phyloP scores from a whole-genome alignment of 2,888 invertebrate genomes.

The Drosophila phalerata region DNA sequence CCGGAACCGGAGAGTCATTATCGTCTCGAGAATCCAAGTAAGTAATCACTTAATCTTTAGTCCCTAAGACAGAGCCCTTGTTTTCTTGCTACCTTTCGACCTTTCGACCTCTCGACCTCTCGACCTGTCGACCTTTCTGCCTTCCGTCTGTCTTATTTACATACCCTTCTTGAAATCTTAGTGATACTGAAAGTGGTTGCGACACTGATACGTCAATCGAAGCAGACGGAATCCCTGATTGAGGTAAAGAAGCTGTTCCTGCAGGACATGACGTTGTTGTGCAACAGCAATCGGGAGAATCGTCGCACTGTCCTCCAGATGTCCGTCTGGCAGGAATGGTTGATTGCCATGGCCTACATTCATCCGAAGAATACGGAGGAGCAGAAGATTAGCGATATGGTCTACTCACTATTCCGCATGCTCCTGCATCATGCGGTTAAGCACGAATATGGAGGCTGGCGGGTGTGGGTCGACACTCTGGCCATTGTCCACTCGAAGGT shows the following conservation, averaged over 20 bases:
- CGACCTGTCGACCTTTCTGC: no score
- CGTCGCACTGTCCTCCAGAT: conserved; percentile 98
- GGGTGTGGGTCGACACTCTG: conserved; percentile 99
- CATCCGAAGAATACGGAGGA: conserved; percentile 98
- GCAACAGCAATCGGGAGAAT: conserved; percentile 99
- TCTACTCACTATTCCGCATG: conserved; percentile 98
- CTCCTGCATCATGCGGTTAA: conserved; percentile 99
- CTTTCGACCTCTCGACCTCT: no score
- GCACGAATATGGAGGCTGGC: conserved; percentile 99
- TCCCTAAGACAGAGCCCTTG: neutral
- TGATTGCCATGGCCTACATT: conserved; percentile 99
- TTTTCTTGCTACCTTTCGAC: no score
- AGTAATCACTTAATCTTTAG: conserved; percentile 83
- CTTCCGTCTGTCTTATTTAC: no score
- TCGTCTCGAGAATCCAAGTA: conserved; percentile 98
- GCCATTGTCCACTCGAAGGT: conserved; percentile 99
- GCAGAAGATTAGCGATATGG: conserved; percentile 98
- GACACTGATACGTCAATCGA: conserved; percentile 97
- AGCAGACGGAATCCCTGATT: conserved; percentile 95
- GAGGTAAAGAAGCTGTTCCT: conserved; percentile 98
- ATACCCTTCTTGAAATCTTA: conserved; percentile 83
- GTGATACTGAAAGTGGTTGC: conserved; percentile 99
- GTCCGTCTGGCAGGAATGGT: conserved; percentile 99
- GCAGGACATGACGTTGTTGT: conserved; percentile 98
- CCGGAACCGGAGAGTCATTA: conserved; percentile 98